These are phyloP conservation scores for Takifugu flavidus DNA, from an alignment of 2,113 vertebrate genomes.

Conservation along the genomic window DNA sequence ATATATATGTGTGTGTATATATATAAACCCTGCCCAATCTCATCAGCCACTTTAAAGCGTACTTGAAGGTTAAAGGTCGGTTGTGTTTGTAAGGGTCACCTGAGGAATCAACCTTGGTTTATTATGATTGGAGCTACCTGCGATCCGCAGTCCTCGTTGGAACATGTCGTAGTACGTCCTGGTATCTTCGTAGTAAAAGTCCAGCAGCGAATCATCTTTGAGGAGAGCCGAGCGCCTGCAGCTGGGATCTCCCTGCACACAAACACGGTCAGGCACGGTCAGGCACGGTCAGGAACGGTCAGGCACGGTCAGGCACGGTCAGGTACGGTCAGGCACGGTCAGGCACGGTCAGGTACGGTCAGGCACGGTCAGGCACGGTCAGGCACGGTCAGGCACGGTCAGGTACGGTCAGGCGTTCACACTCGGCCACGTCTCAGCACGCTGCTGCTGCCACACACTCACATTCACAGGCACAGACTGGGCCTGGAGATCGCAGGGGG, in stretches of 20 bases:
- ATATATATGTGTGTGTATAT: too few species aligned
- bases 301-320: too few species aligned
- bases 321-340: too few species aligned
- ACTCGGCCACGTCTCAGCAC: neutral
- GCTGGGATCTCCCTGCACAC: slow-evolving; percentile 65
- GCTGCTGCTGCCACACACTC: slow-evolving; percentile 3
- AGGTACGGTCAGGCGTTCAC: neutral
- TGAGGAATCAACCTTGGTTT: too few species aligned
- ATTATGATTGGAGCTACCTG: slow-evolving; percentile 52
- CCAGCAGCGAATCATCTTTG: slow-evolving; percentile 69
- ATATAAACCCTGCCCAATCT: too few species aligned
- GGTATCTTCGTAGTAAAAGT: slow-evolving; percentile 78
- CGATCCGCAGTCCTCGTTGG: slow-evolving; percentile 71
- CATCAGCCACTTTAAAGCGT: too few species aligned
- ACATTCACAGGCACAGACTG: slow-evolving; percentile 75
- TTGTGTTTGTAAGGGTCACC: too few species aligned
- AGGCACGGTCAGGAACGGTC: too few species aligned
- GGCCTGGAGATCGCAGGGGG: slow-evolving; percentile 72
- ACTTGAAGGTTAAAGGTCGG: too few species aligned
- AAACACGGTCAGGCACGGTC: neutral
- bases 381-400: too few species aligned
- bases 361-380: too few species aligned
- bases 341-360: too few species aligned
- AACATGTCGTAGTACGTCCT: slow-evolving; percentile 78
- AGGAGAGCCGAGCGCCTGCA: slow-evolving; percentile 75